phyloP scores from a whole-genome alignment of 2,888 invertebrate genomes.

The Elysia crispata region DNA sequence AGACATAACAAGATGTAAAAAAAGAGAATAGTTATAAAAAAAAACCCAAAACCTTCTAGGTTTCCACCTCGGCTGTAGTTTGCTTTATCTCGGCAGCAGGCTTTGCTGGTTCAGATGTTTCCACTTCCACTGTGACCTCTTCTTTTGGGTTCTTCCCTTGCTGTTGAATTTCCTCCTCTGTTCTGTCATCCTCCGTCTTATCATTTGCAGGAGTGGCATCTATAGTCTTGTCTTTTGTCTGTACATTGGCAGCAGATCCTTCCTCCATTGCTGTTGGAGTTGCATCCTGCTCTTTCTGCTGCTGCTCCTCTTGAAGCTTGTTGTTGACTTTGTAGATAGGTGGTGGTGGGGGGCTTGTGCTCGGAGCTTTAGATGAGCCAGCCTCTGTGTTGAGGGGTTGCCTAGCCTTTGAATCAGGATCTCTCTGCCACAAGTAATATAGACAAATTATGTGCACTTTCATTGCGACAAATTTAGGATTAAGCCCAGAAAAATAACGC shows the following conservation, averaged over 20 bases:
- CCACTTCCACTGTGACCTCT: constrained; percentile 15
- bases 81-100: too few relatives aligned
- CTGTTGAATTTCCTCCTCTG: constrained; percentile 15
- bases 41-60: too few relatives aligned
- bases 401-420: constrained; percentile 38
- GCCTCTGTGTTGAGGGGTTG: constrained; percentile 43
- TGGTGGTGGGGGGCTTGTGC: constrained; percentile 43
- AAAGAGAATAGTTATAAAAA: too few relatives aligned
- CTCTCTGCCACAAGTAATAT: constrained; percentile 33
- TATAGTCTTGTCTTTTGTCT: constrained; percentile 27
- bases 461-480: too few relatives aligned
- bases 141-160: neutral
- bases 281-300: constrained; percentile 15
- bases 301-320: constrained; percentile 40
- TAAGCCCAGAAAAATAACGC: too few relatives aligned
- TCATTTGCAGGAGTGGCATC: constrained; percentile 38
- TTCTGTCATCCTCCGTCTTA: constrained; percentile 37
- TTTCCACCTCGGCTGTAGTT: too few relatives aligned
- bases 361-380: constrained; percentile 40
- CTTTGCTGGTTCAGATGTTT: too few relatives aligned
- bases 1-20: too few relatives aligned
- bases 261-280: neutral
- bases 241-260: neutral
- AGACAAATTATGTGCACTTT: too few relatives aligned
- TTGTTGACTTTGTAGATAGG: constrained; percentile 46